A percentile compares a stretch with the other conserved stretches of the same genome.
phyloP scores from a whole-genome alignment of 2,797 vertebrate species.

The Intellagama lesueurii region DNA sequence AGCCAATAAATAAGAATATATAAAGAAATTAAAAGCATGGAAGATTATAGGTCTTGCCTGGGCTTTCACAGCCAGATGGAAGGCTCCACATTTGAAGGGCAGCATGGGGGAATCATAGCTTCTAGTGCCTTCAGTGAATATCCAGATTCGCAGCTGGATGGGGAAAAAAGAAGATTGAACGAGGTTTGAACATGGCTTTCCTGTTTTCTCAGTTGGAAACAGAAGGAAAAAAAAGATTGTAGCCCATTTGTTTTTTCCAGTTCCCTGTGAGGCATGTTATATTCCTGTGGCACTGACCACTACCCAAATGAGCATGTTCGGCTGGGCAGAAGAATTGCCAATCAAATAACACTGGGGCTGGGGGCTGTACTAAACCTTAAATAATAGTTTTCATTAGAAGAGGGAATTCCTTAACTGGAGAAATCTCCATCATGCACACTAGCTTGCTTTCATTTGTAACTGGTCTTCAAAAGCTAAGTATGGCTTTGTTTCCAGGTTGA shows the following conservation, averaged over 20 bases:
- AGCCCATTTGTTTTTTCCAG: neutral
- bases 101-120: neutral
- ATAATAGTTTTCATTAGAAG: too few species aligned
- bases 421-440: too few species aligned
- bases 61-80: constrained; percentile 22
- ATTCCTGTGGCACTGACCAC: neutral
- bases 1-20: neutral
- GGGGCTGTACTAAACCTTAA: too few species aligned
- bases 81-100: neutral
- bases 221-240: neutral
- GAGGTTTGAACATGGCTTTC: neutral
- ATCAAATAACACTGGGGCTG: neutral
- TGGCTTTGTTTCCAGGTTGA: too few species aligned
- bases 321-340: neutral
- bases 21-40: constrained; percentile 59
- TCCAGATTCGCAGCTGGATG: constrained; percentile 24
- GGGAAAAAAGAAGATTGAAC: neutral
- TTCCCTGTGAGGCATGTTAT: neutral
- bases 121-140: constrained; percentile 19
- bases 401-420: too few species aligned
- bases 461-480: too few species aligned
- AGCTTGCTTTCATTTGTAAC: too few species aligned
- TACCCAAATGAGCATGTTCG: neutral
- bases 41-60: constrained; percentile 42
- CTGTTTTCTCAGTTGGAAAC: neutral